Percentiles rank a stretch among this genome's conserved stretches.
Conservation (phyloP, 2,113 vertebrate species). For the Tylochromis polylepis region DNA sequence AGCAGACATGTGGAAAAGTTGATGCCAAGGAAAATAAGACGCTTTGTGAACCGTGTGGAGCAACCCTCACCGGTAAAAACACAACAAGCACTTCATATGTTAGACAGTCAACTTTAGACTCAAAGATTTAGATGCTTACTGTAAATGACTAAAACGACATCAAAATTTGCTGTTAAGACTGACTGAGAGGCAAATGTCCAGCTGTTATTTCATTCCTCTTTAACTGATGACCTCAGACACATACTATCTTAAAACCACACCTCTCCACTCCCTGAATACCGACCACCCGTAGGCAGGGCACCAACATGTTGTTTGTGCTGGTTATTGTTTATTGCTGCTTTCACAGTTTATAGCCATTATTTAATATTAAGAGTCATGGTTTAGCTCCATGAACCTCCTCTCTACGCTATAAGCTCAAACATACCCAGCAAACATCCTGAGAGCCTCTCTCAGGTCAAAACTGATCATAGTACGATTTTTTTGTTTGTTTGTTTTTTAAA, state of each 20-base stretch:
- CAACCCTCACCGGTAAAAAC: neutral
- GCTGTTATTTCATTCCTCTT: neutral
- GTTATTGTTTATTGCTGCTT: neutral
- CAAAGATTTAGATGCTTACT: fast-evolving
- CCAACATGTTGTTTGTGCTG: fast-evolving
- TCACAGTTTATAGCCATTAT: neutral
- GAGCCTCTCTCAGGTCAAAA: neutral
- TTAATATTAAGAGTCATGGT: neutral
- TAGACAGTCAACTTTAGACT: neutral
- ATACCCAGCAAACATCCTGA: neutral
- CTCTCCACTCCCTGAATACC: neutral
- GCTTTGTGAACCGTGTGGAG: neutral
- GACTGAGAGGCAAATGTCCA: neutral
- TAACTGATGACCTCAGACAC: neutral
- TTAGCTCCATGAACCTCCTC: fast-evolving
- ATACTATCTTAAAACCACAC: neutral
- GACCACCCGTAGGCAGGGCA: fast-evolving
- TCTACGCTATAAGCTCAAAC: neutral
- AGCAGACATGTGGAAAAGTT: fast-evolving
- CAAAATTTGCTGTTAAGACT: fast-evolving
- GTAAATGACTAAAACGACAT: neutral
- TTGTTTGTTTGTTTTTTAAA: neutral
- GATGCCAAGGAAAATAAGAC: neutral
- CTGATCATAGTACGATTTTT: neutral
- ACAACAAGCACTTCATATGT: neutral